phyloP scores from a whole-genome alignment of 2,113 vertebrate genomes.

The Hiodon tergisus region DNA sequence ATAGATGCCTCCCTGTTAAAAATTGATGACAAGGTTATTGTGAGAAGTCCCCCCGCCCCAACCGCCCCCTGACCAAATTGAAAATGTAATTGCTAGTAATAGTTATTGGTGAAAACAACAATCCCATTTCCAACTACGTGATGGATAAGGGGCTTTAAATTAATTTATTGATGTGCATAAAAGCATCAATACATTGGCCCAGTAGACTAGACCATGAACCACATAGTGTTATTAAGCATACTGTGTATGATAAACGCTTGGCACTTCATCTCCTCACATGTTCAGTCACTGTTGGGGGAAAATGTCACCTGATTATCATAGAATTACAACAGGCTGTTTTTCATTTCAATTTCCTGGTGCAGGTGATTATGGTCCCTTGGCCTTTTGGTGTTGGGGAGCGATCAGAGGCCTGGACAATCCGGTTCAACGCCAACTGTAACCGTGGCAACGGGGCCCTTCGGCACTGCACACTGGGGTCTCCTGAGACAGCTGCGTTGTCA shows the following conservation, averaged over 20 bases:
- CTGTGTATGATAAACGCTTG: background rate
- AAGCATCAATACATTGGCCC: background rate
- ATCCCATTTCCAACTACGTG: too few relatives aligned
- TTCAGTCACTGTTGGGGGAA: background rate
- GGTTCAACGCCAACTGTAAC: background rate
- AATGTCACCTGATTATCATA: slow-evolving; percentile 2
- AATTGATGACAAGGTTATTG: background rate
- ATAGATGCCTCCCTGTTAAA: background rate
- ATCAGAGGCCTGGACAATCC: background rate
- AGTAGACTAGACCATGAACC: background rate
- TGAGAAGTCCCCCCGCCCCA: too few relatives aligned
- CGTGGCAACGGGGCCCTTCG: background rate
- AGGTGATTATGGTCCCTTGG: background rate
- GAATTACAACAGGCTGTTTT: background rate
- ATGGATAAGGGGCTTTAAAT: too few relatives aligned
- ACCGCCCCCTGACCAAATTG: too few relatives aligned
- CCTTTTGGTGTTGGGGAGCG: slow-evolving; percentile 3
- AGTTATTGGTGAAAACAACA: too few relatives aligned
- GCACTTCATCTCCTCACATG: background rate
- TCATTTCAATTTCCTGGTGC: background rate
- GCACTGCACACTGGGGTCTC: background rate
- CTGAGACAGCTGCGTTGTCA: slow-evolving; percentile 8
- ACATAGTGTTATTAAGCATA: background rate
- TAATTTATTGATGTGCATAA: background rate
- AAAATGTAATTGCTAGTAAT: too few relatives aligned